Evolutionary conservation across 2,113 vertebrate species (phyloP).

Genomic region (Chamaea fasciata): DNA sequence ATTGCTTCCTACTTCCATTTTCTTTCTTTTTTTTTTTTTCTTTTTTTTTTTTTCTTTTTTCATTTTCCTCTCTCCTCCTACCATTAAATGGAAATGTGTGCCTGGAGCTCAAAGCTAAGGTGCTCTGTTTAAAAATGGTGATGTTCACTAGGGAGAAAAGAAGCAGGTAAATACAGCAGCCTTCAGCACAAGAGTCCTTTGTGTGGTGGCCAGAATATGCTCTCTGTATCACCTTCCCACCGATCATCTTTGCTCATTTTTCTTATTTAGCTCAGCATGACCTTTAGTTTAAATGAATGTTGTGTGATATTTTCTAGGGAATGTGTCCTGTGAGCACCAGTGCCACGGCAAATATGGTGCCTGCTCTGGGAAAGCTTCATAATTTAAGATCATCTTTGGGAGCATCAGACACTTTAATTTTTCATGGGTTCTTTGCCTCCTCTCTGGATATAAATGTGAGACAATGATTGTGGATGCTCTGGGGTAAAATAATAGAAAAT

Average conservation of each 20-base stretch:
- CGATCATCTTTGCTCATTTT: not conserved
- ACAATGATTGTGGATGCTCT: not conserved
- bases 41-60: not conserved
- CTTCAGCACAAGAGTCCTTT: not conserved
- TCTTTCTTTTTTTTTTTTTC: not conserved
- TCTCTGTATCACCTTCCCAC: not conserved
- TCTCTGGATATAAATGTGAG: not conserved
- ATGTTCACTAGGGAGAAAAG: not conserved
- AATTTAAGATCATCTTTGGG: not conserved
- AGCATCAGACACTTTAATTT: not conserved
- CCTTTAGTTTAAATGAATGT: not conserved
- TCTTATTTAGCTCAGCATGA: not conserved
- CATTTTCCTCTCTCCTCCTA: not conserved
- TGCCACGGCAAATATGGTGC: not conserved
- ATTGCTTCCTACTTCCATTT: not conserved
- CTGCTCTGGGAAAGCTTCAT: not conserved
- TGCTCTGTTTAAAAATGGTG: not conserved
- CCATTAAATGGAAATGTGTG: not conserved
- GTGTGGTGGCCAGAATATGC: not conserved
- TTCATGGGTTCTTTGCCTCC: not conserved
- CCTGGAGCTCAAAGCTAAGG: not conserved
- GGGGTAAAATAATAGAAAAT: not conserved
- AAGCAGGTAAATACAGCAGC: not conserved
- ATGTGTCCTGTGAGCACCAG: not conserved
- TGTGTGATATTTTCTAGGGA: not conserved